A percentile compares a stretch with the other conserved stretches of the same genome.
Conservation (phyloP, 2,113 vertebrate species). For the Galbula dea region DNA sequence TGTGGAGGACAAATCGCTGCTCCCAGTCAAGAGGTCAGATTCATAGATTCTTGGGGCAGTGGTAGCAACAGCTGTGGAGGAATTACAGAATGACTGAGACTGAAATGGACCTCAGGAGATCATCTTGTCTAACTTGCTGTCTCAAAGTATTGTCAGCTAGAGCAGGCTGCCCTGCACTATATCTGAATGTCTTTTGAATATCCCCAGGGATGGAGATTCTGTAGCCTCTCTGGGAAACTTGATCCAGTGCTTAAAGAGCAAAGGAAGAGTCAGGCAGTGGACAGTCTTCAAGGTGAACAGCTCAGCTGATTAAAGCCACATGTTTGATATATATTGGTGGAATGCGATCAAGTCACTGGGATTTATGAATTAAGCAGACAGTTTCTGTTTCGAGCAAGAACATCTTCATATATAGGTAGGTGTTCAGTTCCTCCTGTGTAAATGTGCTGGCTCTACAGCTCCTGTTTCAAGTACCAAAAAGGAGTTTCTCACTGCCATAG, state of each 20-base stretch:
- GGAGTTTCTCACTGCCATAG: neutral
- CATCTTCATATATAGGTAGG: neutral
- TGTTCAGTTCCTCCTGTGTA: neutral
- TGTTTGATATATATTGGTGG: neutral
- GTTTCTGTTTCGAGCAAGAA: neutral
- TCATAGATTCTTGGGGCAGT: constrained; percentile 56
- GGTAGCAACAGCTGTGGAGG: constrained; percentile 37
- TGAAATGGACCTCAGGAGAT: neutral
- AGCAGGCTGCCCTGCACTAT: neutral
- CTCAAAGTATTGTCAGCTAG: neutral
- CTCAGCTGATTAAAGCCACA: neutral
- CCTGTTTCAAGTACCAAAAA: neutral
- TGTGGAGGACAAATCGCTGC: neutral
- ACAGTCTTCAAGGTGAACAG: neutral
- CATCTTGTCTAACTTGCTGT: neutral
- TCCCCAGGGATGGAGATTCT: neutral
- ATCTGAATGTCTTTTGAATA: neutral
- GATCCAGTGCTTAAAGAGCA: neutral
- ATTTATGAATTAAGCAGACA: neutral
- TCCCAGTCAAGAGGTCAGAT: constrained; percentile 50
- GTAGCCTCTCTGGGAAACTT: neutral
- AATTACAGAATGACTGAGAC: neutral
- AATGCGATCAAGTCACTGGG: neutral
- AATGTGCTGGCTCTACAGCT: neutral
- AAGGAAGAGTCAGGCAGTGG: neutral